Conservation (phyloP, 2,888 invertebrate genomes). For the Drosophila koepferae region DNA sequence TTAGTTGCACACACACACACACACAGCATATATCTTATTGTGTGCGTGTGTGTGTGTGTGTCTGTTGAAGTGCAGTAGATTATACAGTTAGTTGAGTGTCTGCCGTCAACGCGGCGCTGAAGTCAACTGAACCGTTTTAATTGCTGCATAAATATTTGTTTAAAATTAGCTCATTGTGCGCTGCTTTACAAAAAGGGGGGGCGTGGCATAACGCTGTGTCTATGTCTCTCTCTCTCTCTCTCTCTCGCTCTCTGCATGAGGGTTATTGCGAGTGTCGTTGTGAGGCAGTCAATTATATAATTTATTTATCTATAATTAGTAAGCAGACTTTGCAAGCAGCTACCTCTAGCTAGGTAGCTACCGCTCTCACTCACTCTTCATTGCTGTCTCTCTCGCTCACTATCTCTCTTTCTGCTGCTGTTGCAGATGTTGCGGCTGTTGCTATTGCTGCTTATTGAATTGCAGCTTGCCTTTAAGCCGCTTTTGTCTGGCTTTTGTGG, state of each 20-base stretch:
- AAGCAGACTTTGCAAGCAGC: slow-evolving; percentile 12
- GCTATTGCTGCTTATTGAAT: slow-evolving; percentile 32
- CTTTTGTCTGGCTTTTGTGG: slow-evolving; percentile 33
- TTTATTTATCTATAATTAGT: slow-evolving; percentile 78
- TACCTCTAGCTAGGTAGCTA: slow-evolving; percentile 12
- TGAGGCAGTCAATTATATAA: slow-evolving; percentile 71
- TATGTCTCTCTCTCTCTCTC: neutral
- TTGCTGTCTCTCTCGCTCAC: neutral
- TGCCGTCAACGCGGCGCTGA: slow-evolving; percentile 40
- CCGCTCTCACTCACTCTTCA: neutral
- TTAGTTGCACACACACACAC: slow-evolving; percentile 23
- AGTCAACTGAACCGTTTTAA: slow-evolving; percentile 76
- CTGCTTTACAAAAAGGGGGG: slow-evolving; percentile 20
- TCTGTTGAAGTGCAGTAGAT: slow-evolving; percentile 33
- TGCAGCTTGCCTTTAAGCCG: slow-evolving; percentile 12
- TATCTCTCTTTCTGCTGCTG: neutral
- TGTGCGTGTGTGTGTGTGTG: slow-evolving; percentile 8
- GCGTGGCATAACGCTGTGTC: neutral
- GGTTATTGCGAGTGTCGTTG: slow-evolving; percentile 18
- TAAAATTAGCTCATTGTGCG: slow-evolving; percentile 78
- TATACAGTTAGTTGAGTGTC: slow-evolving; percentile 40
- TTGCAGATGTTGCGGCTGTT: slow-evolving; percentile 2
- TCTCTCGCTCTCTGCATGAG: neutral
- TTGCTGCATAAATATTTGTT: slow-evolving; percentile 79
- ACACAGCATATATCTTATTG: neutral